Conservation (phyloP, 2,113 vertebrate genomes). For the Ageneiosus marmoratus region DNA sequence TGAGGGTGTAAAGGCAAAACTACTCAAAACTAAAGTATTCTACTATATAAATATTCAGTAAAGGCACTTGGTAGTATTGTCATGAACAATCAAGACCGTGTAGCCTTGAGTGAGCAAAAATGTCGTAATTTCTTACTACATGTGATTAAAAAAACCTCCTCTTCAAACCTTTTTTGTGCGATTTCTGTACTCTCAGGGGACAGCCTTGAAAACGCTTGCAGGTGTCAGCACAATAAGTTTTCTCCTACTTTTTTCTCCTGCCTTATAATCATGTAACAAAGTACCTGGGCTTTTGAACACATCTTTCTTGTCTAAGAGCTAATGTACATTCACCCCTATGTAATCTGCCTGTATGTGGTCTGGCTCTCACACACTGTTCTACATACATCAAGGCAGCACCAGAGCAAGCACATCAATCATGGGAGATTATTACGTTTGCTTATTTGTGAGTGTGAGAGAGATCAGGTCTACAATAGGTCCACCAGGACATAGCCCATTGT, state of each 20-base stretch:
- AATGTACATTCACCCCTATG: constrained; percentile 20
- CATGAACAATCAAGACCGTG: neutral
- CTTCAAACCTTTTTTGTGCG: neutral
- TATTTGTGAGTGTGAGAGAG: constrained; percentile 52
- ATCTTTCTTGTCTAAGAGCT: constrained; percentile 24
- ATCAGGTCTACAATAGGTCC: constrained; percentile 52
- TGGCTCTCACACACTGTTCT: constrained; percentile 14
- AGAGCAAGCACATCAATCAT: constrained; percentile 32
- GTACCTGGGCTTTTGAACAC: constrained; percentile 76
- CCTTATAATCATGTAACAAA: constrained; percentile 69
- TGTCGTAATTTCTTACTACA: neutral
- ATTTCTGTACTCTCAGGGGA: neutral
- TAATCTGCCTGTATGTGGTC: constrained; percentile 24
- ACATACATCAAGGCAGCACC: constrained; percentile 5
- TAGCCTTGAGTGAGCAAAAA: neutral
- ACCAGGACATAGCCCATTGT: constrained; percentile 41
- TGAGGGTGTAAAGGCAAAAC: neutral
- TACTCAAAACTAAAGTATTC: too few species aligned
- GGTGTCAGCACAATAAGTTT: constrained; percentile 62
- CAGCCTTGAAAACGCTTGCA: neutral
- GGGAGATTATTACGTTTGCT: constrained; percentile 50
- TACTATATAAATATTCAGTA: neutral
- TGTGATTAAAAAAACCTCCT: neutral
- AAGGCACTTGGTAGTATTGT: neutral
- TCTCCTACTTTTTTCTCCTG: constrained; percentile 77